Evolutionary conservation across 2,797 vertebrate genomes (phyloP).

Genomic region (Neosilurus mollespiculum): DNA sequence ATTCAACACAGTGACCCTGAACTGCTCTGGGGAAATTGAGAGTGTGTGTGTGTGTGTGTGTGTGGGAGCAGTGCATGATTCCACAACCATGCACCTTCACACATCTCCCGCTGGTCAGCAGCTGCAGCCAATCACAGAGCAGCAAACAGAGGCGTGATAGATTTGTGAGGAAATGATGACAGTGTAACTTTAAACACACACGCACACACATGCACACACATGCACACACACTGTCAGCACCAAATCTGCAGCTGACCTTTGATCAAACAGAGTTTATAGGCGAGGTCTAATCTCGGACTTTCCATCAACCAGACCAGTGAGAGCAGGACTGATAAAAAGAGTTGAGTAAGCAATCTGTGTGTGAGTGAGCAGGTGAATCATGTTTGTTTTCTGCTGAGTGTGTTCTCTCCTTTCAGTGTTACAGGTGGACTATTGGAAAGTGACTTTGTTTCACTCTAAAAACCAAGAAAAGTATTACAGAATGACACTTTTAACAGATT

Average conservation of each 20-base stretch:
- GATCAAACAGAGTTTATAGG: not conserved
- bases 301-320: not conserved
- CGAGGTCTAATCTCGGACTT: not conserved
- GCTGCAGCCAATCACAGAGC: slow-evolving; percentile 46
- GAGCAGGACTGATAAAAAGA: not conserved
- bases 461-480: not conserved
- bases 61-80: not conserved
- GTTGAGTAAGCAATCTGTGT: not conserved
- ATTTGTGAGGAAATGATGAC: not conserved
- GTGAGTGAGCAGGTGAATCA: not conserved
- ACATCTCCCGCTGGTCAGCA: slow-evolving; percentile 21
- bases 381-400: not conserved
- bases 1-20: not conserved
- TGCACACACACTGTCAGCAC: not conserved
- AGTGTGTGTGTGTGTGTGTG: not conserved
- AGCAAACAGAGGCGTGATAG: slow-evolving; percentile 31
- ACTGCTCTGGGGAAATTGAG: not conserved
- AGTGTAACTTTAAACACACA: not conserved
- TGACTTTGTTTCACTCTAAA: not conserved
- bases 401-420: not conserved
- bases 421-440: too few species aligned
- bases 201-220: not conserved
- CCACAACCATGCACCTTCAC: slow-evolving; percentile 3
- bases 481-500: not conserved
- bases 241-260: not conserved